Evolutionary conservation across 1,140 invertebrate genomes (phyloP), one percentile per base, ranked within the genome.

Genomic region (Drosophila elegans): DNA sequence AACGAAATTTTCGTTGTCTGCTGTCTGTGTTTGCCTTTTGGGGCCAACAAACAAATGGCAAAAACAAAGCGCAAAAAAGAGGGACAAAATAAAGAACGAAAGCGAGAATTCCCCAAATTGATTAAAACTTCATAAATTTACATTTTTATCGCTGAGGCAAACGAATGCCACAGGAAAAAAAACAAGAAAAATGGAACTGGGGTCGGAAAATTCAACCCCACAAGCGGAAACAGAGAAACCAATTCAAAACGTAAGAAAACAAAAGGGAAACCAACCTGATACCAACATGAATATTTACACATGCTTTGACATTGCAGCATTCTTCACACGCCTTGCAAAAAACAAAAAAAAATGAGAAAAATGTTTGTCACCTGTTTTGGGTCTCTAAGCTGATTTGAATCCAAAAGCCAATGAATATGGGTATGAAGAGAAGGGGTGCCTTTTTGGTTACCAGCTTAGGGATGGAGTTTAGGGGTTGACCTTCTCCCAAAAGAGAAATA

Each of bases 61-160:
- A 32, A 67, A 48, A 59, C 61, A 60, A 44, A 74, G 42, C 48
- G 16, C n/a, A 79, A 56, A 41, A 61, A 42, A 57, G 21, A 52
- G 12, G 44, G 42, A 49, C 36, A 52, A 52, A 29, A 32, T 32
- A 32, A 69, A 73, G 66, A 77, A 71, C 52, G 61, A 74, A 68
- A 72, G 79, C 73, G 84, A 63, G 73, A 89, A 88, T 88, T 88
- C 84, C 83, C 84, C 84, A 88, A 88, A 88, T 88, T 88, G 84
- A 88, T 88, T 88, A 88, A 88, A 88, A 88, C 84, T 88, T 88
- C 84, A 88, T 88, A 88, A 88, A 88, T 88, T 88, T 88, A 88
- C 84, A 88, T 88, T 88, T 88, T 88, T 88, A 88, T 88, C 84
- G 84, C 73, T 71, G 71, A 67, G 73, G 55, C 79, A 76, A 88